Percentiles rank a stretch among this genome's conserved stretches.
phyloP scores from a whole-genome alignment of 1,140 invertebrate genomes.

The Batillaria attramentaria region DNA sequence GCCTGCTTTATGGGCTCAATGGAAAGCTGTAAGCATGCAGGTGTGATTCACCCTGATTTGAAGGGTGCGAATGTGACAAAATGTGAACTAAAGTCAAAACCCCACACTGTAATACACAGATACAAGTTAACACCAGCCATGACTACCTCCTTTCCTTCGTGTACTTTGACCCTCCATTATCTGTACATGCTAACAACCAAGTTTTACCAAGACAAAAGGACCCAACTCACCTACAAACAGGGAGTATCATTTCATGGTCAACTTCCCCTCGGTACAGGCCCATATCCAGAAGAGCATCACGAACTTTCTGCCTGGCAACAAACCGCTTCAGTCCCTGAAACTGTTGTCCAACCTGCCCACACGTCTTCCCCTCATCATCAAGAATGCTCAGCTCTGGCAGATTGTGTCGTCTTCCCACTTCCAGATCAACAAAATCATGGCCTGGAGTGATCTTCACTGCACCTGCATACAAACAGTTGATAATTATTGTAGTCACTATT shows the following conservation, averaged over 20 bases:
- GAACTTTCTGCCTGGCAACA: slow-evolving; percentile 86
- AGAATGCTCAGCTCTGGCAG: slow-evolving; percentile 89
- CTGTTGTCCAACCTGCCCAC: slow-evolving; percentile 36
- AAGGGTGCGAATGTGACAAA: too few species aligned
- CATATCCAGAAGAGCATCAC: slow-evolving; percentile 81
- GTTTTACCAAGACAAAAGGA: slow-evolving; percentile 6
- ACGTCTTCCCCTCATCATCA: slow-evolving; percentile 84
- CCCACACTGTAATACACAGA: too few species aligned
- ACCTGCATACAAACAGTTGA: slow-evolving; percentile 73
- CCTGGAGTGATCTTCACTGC: slow-evolving; percentile 99
- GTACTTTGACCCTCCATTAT: too few species aligned
- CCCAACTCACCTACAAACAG: slow-evolving; percentile 83
- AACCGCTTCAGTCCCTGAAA: slow-evolving; percentile 93
- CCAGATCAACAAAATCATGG: slow-evolving; percentile 97
- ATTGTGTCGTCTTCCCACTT: slow-evolving; percentile 92
- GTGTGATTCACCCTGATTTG: too few species aligned
- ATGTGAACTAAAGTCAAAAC: too few species aligned
- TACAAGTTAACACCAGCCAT: too few species aligned
- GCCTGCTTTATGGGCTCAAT: too few species aligned
- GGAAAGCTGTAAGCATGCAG: too few species aligned
- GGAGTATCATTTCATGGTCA: slow-evolving; percentile 95
- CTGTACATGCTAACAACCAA: too few species aligned
- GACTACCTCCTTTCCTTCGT: too few species aligned
- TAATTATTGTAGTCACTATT: too few species aligned
- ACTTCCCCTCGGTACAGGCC: slow-evolving; percentile 87